These are phyloP conservation scores for Lottia scabra DNA, from an alignment of 2,888 invertebrate genomes.

Conservation along the genomic window DNA sequence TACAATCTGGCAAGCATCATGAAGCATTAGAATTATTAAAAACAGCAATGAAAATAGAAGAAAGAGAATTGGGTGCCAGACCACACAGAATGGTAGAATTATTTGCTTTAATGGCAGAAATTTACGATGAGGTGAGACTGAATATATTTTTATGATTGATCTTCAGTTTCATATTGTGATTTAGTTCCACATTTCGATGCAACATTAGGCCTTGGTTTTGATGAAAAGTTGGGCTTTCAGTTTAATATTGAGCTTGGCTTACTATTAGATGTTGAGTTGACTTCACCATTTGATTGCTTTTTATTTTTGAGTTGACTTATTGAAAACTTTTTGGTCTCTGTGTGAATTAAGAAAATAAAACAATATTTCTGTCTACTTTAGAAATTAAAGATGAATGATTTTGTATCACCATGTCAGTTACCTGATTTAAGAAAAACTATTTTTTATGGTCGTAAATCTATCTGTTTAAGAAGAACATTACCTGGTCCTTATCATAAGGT, in stretches of 20 bases:
- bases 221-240: too few relatives aligned
- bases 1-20: conserved; percentile 64
- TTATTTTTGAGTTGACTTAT: too few relatives aligned
- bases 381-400: conserved; percentile 67
- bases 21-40: conserved; percentile 64
- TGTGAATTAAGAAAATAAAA: too few relatives aligned
- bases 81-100: conserved; percentile 66
- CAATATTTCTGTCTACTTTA: conserved; percentile 32
- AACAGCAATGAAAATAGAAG: conserved; percentile 66
- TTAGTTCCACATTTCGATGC: too few relatives aligned
- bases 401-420: conserved; percentile 65
- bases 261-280: too few relatives aligned
- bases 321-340: too few relatives aligned
- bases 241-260: too few relatives aligned
- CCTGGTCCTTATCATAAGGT: conserved; percentile 64
- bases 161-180: too few relatives aligned
- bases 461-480: conserved; percentile 58
- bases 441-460: conserved; percentile 63
- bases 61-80: conserved; percentile 64
- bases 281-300: too few relatives aligned
- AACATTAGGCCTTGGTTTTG: too few relatives aligned
- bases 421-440: conserved; percentile 66
- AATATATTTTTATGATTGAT: too few relatives aligned
- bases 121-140: conserved; percentile 63
- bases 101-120: conserved; percentile 66